phyloP scores from a whole-genome alignment of 2,888 invertebrate species.

The Athetis lepigone region DNA sequence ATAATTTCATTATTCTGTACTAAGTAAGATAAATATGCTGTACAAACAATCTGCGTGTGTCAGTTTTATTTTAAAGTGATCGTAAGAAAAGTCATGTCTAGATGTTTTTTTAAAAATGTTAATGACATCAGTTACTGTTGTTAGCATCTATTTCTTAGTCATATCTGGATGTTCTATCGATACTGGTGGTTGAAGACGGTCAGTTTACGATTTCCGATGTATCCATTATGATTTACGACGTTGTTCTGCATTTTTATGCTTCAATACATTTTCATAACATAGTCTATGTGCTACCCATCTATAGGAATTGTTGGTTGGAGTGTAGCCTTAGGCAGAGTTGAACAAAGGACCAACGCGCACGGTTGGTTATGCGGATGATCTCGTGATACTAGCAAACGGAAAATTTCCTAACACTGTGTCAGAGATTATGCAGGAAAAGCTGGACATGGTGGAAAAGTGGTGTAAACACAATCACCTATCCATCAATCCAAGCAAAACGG shows the following conservation, averaged over 20 bases:
- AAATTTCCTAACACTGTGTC: too few relatives aligned
- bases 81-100: constrained; percentile 14
- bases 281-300: neutral
- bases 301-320: neutral
- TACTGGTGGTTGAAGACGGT: constrained; percentile 25
- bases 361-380: too few relatives aligned
- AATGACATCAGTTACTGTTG: constrained; percentile 76
- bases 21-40: constrained; percentile 41
- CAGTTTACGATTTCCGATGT: constrained; percentile 41
- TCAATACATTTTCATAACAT: constrained; percentile 17
- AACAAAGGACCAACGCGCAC: too few relatives aligned
- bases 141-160: constrained; percentile 67
- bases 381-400: too few relatives aligned
- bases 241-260: constrained; percentile 11
- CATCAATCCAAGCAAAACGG: too few relatives aligned
- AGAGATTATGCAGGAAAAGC: too few relatives aligned
- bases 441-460: too few relatives aligned
- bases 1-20: constrained; percentile 50
- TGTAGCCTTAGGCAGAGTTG: neutral
- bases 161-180: constrained; percentile 61
- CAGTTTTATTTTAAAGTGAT: constrained; percentile 11
- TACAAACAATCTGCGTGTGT: constrained; percentile 42
- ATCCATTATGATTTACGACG: constrained; percentile 21
- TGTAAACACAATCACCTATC: too few relatives aligned
- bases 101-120: constrained; percentile 38